phyloP scores from a whole-genome alignment of 1,140 invertebrate genomes.

The Asobara japonica region DNA sequence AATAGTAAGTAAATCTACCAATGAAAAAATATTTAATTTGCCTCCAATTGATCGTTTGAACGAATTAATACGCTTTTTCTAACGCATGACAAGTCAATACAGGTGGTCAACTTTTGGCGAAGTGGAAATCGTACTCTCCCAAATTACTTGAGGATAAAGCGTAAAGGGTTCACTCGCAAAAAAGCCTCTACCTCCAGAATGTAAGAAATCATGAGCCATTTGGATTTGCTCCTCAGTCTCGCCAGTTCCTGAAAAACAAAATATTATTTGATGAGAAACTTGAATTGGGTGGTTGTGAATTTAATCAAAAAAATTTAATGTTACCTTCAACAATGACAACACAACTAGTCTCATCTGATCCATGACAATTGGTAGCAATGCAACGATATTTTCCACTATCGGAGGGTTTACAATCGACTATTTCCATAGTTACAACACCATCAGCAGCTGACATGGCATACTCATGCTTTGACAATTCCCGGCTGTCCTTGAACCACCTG shows the following conservation, averaged over 20 bases:
- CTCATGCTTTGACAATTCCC: conserved; percentile 89
- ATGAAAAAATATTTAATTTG: too few relatives aligned
- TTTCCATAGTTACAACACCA: conserved; percentile 96
- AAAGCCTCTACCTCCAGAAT: conserved; percentile 78
- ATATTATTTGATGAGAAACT: too few relatives aligned
- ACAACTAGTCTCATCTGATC: conserved; percentile 93
- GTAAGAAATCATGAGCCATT: conserved; percentile 85
- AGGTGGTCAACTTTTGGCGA: too few relatives aligned
- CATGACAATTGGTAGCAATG: conserved; percentile 90
- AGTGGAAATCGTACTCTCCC: conserved; percentile 15
- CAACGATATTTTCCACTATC: conserved; percentile 98
- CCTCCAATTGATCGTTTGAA: too few relatives aligned
- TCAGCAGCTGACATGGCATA: conserved; percentile 89
- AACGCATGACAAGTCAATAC: too few relatives aligned
- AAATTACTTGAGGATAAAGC: neutral
- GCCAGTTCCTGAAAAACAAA: conserved; percentile 74
- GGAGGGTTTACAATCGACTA: conserved; percentile 90
- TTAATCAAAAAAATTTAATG: conserved; percentile 17
- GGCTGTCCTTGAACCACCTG: conserved; percentile 91
- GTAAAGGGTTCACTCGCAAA: conserved; percentile 32
- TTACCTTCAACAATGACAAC: conserved; percentile 97
- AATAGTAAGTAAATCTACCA: too few relatives aligned
- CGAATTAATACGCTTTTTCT: too few relatives aligned
- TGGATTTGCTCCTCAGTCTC: conserved; percentile 81
- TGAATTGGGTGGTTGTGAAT: too few relatives aligned